Base-by-base conservation (phyloP, 2,113 vertebrate genomes). In the Nerophis lumbriciformis region DNA sequence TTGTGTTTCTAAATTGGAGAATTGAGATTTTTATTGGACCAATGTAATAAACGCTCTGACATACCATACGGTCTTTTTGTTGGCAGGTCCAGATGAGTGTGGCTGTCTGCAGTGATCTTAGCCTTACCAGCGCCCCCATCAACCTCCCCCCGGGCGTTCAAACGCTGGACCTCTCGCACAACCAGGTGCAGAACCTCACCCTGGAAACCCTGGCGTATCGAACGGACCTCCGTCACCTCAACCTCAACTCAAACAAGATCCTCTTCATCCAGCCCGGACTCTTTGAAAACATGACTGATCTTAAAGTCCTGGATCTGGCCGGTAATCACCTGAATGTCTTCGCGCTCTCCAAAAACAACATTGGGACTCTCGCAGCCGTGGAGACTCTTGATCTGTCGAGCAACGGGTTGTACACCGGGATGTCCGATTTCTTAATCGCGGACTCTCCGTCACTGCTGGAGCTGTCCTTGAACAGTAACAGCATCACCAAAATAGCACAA, bases 401-500 rank as follows among this genome's bases (percentile, higher is more conserved):
- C 53, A 99, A 99, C 55, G 93, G 91, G 13, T 85, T 99, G 35
- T 93, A 93, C 73, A 94, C 88, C 0, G 92, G 90, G 15, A 93
- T 96, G 89, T 86, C 90, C 0, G 91, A 93, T 53, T 87, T 62
- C 35, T 94, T 99, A 71, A 83, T 98, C 49, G 78, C 81, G 0
- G 76, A 94, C 13, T 91, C 93, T 0, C 93, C 94, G 0, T 67
- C 66, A 1, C 88, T 99, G 47, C 77, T 13, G 0, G 88, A 88
- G 8, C 92, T 99, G 6, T 95, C 93, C 0, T 78, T 98, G 76
- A 85, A 90, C 0, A 82, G 91, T 65, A 99, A 99, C 70, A 98
- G 95, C 84, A 94, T 99, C 65, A 92, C 93, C 0, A 91, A 85
- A 72, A 86, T 99, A 38, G 77, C 85, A 2, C 86, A 85, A 0